Conservation (phyloP, 2,888 invertebrate species). For the Xanthorhoe spadicearia region DNA sequence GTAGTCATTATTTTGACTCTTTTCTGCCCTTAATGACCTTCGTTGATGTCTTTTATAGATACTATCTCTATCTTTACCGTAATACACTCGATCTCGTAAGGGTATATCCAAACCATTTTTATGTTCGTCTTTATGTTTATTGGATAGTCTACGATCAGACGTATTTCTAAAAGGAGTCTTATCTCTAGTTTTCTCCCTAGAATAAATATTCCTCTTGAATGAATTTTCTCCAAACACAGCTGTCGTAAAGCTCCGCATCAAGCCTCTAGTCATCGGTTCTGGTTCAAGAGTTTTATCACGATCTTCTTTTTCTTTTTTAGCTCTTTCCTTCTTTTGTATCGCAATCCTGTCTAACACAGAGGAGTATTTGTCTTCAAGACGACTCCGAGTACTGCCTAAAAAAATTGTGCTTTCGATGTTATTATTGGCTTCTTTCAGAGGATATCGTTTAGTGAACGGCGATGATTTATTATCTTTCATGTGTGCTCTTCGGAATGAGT, state of each 20-base stretch:
- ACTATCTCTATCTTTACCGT: conserved; percentile 81
- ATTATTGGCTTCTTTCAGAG: conserved; percentile 79
- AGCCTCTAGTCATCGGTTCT: conserved; percentile 74
- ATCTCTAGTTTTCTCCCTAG: conserved; percentile 85
- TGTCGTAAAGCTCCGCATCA: conserved; percentile 90
- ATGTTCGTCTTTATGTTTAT: conserved; percentile 69
- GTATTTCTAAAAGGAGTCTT: conserved; percentile 87
- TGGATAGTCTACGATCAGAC: conserved; percentile 72
- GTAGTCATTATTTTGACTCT: conserved; percentile 86
- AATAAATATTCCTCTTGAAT: conserved; percentile 79
- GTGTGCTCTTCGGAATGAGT: conserved; percentile 79
- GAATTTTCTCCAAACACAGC: conserved; percentile 89
- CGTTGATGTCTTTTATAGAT: conserved; percentile 81
- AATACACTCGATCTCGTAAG: conserved; percentile 61
- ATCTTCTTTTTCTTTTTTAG: conserved; percentile 81
- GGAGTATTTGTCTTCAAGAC: conserved; percentile 92
- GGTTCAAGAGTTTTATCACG: conserved; percentile 90
- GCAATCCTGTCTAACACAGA: conserved; percentile 90
- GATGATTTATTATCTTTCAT: conserved; percentile 77
- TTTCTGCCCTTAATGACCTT: conserved; percentile 85
- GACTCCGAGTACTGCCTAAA: conserved; percentile 86
- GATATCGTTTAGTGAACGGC: conserved; percentile 74
- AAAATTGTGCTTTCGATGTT: conserved; percentile 70
- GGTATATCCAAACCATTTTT: conserved; percentile 73
- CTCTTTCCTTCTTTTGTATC: conserved; percentile 82